Conservation (phyloP, 2,888 invertebrate species). For the Drosophila nigritarsus region DNA sequence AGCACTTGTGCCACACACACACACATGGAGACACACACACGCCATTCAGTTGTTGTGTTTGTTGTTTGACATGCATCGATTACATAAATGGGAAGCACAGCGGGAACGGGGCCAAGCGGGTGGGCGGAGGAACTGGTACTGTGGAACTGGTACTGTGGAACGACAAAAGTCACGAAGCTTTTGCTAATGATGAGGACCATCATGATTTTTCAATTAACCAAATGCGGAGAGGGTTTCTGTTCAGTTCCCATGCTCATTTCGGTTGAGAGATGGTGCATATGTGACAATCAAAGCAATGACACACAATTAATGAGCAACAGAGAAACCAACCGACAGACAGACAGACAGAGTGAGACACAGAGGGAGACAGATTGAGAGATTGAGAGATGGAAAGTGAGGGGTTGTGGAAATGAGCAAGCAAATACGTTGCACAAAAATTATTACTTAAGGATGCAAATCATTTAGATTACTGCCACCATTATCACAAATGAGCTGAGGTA, state of each 20-base stretch:
- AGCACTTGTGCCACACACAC: slow-evolving; percentile 40
- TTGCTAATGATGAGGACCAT: slow-evolving; percentile 76
- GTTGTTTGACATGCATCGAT: slow-evolving; percentile 80
- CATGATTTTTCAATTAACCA: slow-evolving; percentile 78
- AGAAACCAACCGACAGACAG: background rate
- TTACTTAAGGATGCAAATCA: slow-evolving; percentile 11
- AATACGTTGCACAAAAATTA: background rate
- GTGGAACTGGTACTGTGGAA: slow-evolving; percentile 35
- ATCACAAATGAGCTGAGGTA: background rate
- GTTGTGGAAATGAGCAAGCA: background rate
- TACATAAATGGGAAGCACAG: slow-evolving; percentile 62
- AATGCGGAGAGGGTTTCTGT: slow-evolving; percentile 52
- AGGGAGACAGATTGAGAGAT: background rate
- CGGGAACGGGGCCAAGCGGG: background rate
- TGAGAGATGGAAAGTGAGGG: background rate
- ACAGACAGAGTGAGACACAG: background rate
- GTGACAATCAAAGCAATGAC: slow-evolving; percentile 44
- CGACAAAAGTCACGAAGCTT: slow-evolving; percentile 75
- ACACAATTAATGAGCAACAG: slow-evolving; percentile 9
- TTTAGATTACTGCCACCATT: background rate
- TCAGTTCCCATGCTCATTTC: slow-evolving; percentile 23
- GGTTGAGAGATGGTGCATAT: slow-evolving; percentile 20
- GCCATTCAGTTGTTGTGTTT: slow-evolving; percentile 49
- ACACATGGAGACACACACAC: slow-evolving; percentile 49
- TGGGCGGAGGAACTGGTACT: slow-evolving; percentile 10